A percentile compares a stretch with the other conserved stretches of the same genome.
phyloP scores from a whole-genome alignment of 1,140 invertebrate species.

The Philopotamus ludificatus region DNA sequence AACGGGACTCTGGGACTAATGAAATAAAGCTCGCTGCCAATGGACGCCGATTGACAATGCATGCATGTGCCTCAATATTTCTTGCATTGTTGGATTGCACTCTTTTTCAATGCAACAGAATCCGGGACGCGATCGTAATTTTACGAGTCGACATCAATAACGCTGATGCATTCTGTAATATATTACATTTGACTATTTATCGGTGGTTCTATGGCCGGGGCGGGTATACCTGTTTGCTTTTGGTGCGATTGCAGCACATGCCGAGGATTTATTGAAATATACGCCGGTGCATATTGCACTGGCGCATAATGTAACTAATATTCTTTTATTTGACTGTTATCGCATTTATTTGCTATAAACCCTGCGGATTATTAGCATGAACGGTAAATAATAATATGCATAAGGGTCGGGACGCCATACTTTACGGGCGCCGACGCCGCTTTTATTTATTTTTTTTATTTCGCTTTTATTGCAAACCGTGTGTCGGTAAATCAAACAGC shows the following conservation, averaged over 20 bases:
- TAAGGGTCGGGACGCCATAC: not conserved
- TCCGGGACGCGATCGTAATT: too few species aligned
- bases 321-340: slow-evolving; percentile 11
- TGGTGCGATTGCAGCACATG: too few species aligned
- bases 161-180: too few species aligned
- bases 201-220: not conserved
- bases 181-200: not conserved
- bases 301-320: not conserved
- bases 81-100: too few species aligned
- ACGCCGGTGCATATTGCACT: not conserved
- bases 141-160: too few species aligned
- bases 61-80: too few species aligned
- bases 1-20: slow-evolving; percentile 28
- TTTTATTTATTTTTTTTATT: not conserved
- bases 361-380: slow-evolving; percentile 4
- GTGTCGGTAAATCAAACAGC: slow-evolving; percentile 3
- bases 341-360: slow-evolving; percentile 9
- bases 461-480: not conserved
- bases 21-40: slow-evolving; percentile 22
- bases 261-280: not conserved
- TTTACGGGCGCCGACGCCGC: not conserved
- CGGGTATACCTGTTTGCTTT: not conserved
- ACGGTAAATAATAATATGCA: slow-evolving; percentile 1
- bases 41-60: slow-evolving; percentile 14
- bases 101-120: too few species aligned